Evolutionary conservation across 2,888 invertebrate genomes (phyloP), one percentile per base, ranked within the genome.

Genomic region (Dicranocentrus wangi): DNA sequence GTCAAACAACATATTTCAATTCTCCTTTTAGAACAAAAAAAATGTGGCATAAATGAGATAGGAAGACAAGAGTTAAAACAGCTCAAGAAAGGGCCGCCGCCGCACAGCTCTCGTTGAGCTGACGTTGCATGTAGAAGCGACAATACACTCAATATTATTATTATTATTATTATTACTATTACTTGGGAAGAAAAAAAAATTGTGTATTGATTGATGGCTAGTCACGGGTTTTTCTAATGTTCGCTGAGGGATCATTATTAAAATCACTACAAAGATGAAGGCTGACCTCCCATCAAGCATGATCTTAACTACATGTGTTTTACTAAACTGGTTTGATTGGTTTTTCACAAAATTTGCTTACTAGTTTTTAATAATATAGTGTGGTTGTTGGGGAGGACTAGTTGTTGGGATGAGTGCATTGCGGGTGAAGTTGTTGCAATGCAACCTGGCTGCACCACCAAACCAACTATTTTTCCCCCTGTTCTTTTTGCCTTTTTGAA

Each of bases 241-340:
- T 77, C 21, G 53, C 69, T 80, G 66, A 19, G 80, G 73, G 73
- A 80, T 72, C 80, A 75, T 75, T 53, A 73, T 73, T 63, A 66
- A 63, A 39, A 55, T 66, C 63, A 68, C 71, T 47, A 75, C 43
- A 47, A 68, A 68, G 72, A 80, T 80, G 80, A 80, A 80, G 80
- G 69, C 73, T 80, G 80, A 80, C 80, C 80, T 80, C 80, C 80
- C 80, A 80, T 80, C 80, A 80, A 80, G 80, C 80, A 80, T 73
- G 63, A 80, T 80, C 73, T 68, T 73, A 80, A 80, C 68, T 80
- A 80, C 73, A 73, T 80, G 61, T 79, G 66, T 55, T 53, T 79
- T 73, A 51, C 53, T 73, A 80, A 80, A 80, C 80, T 80, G 80
- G 80, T 80, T 80, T 80, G 80, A 80, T 80, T 73, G 80, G 80